Conservation (phyloP, 1,140 invertebrate species). For the Aphidius ervi region DNA sequence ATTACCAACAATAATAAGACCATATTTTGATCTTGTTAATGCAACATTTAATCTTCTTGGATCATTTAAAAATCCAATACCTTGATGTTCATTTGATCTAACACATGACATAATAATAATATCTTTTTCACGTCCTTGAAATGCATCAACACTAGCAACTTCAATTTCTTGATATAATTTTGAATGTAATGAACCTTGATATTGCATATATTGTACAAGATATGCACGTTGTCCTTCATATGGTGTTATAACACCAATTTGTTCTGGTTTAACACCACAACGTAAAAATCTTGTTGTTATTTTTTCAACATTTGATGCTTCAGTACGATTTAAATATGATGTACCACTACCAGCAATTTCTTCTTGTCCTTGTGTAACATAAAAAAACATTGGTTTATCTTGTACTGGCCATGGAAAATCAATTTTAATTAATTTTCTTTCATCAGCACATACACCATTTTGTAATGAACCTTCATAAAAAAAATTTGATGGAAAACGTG, state of each 20-base stretch:
- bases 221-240: slow-evolving; percentile 99
- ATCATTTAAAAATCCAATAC: slow-evolving; percentile 96
- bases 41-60: slow-evolving; percentile 97
- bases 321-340: slow-evolving; percentile 96
- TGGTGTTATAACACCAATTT: slow-evolving; percentile 99
- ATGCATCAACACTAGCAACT: slow-evolving; percentile 98
- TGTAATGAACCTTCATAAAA: slow-evolving; percentile 99
- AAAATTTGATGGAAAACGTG: slow-evolving; percentile 97
- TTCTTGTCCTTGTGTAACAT: slow-evolving; percentile 96
- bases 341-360: slow-evolving; percentile 98
- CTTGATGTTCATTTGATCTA: slow-evolving; percentile 86
- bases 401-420: slow-evolving; percentile 97
- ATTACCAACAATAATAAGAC: slow-evolving; percentile 98
- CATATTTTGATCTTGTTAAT: slow-evolving; percentile 94
- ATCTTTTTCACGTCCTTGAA: slow-evolving; percentile 97
- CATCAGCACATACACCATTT: slow-evolving; percentile 96
- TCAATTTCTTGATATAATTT: slow-evolving; percentile 99
- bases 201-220: slow-evolving; percentile 98
- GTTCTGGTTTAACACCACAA: slow-evolving; percentile 93
- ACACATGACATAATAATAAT: slow-evolving; percentile 99
- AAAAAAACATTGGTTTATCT: slow-evolving; percentile 99
- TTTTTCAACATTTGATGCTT: slow-evolving; percentile 98
- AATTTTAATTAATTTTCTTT: slow-evolving; percentile 82
- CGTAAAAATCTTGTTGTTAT: slow-evolving; percentile 90
- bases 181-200: slow-evolving; percentile 93